Percentiles rank a stretch among this genome's conserved stretches.
phyloP scores from a whole-genome alignment of 2,113 vertebrate genomes.

The Thalassoma bifasciatum region DNA sequence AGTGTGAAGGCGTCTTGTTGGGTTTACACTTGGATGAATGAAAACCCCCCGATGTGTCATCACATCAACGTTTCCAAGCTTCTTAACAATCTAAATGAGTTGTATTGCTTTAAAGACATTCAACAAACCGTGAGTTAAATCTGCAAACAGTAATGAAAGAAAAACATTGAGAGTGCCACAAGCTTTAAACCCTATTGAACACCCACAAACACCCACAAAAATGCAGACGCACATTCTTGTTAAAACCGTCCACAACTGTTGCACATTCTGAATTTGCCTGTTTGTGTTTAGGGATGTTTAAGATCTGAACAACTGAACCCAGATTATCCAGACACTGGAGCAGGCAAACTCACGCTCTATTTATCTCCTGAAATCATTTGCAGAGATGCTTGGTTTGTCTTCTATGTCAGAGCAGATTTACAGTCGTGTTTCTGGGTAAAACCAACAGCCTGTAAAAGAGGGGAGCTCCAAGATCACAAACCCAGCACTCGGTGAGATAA shows the following conservation, averaged over 20 bases:
- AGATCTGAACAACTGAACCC: slow-evolving; percentile 3
- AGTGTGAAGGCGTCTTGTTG: too few species aligned
- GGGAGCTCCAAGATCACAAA: background rate
- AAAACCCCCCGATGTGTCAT: too few species aligned
- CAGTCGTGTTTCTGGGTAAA: background rate
- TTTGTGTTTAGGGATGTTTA: slow-evolving; percentile 12
- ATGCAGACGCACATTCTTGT: background rate
- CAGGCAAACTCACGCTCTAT: background rate
- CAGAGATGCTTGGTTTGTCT: background rate
- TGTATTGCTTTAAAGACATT: too few species aligned
- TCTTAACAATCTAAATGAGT: too few species aligned
- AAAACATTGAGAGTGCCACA: too few species aligned
- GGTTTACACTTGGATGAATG: too few species aligned
- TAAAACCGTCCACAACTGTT: background rate
- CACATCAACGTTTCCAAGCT: too few species aligned
- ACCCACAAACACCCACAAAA: background rate
- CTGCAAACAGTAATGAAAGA: too few species aligned
- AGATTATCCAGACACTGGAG: slow-evolving; percentile 3
- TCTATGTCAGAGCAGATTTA: background rate
- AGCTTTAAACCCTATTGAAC: too few species aligned
- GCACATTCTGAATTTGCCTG: background rate
- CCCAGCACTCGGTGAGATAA: too few species aligned
- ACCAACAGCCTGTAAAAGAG: too few species aligned
- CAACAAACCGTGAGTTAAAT: too few species aligned
- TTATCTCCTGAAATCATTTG: background rate